These are phyloP conservation scores for Patella caerulea DNA, from an alignment of 2,888 invertebrate genomes.

Conservation along the genomic window DNA sequence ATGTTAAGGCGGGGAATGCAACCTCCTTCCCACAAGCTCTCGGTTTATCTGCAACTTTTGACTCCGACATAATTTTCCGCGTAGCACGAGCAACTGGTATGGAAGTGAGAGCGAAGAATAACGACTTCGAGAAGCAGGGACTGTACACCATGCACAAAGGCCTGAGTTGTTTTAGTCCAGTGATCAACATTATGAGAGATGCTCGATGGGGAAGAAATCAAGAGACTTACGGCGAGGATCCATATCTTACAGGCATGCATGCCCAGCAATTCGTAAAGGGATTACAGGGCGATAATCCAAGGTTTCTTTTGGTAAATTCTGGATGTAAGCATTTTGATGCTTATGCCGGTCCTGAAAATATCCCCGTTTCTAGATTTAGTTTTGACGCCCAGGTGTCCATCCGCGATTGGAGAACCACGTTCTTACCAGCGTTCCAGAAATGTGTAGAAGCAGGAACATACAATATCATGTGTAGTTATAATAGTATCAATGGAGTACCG, in stretches of 20 bases:
- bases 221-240: conserved; percentile 67
- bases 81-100: conserved; percentile 26
- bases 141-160: conserved; percentile 44
- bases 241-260: conserved; percentile 51
- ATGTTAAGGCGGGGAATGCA: conserved; percentile 48
- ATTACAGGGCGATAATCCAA: conserved; percentile 53
- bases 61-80: conserved; percentile 19
- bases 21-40: conserved; percentile 62
- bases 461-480: conserved; percentile 65
- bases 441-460: conserved; percentile 61
- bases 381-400: conserved; percentile 54
- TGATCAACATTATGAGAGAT: conserved; percentile 61
- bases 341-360: conserved; percentile 64
- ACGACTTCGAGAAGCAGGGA: conserved; percentile 25
- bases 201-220: conserved; percentile 59
- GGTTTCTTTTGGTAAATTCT: conserved; percentile 55
- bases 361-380: conserved; percentile 46
- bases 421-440: conserved; percentile 60
- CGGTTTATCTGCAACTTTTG: conserved; percentile 59
- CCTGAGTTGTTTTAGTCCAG: conserved; percentile 58
- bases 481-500: conserved; percentile 62
- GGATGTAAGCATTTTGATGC: conserved; percentile 66
- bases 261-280: conserved; percentile 53
- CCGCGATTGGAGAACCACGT: conserved; percentile 58
- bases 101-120: conserved; percentile 29